A percentile compares a stretch with the other conserved stretches of the same genome.
phyloP scores from a whole-genome alignment of 2,888 invertebrate genomes.

The Lapara coniferarum region DNA sequence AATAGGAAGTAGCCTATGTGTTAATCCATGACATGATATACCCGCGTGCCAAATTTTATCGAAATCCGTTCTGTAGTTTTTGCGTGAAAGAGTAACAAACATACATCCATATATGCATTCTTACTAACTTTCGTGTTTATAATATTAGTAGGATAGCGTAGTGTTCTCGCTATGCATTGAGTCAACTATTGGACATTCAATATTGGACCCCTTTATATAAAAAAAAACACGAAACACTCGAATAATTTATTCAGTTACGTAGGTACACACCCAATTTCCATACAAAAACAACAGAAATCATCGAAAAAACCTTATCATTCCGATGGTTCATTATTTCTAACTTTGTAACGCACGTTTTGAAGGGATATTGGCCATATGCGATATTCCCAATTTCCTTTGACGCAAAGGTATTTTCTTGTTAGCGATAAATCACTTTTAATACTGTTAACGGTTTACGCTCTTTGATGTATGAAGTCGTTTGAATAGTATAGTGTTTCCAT shows the following conservation, averaged over 20 bases:
- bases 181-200: too few species aligned
- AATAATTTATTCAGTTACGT: not conserved
- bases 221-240: too few species aligned
- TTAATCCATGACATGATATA: too few species aligned
- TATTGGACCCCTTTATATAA: too few species aligned
- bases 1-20: too few species aligned
- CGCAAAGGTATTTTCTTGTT: constrained; percentile 4
- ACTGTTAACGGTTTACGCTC: not conserved
- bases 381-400: constrained; percentile 6
- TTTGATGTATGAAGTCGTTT: not conserved
- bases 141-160: too few species aligned
- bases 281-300: not conserved
- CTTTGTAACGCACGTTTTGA: not conserved
- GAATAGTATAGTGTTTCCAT: not conserved
- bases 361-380: constrained; percentile 1
- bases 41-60: too few species aligned
- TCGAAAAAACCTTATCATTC: not conserved
- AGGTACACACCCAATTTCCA: not conserved
- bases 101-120: too few species aligned
- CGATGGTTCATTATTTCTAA: not conserved
- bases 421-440: constrained; percentile 8
- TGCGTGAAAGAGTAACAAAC: too few species aligned
- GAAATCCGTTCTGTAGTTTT: too few species aligned
- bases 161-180: too few species aligned
- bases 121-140: too few species aligned